Evolutionary conservation across 2,113 vertebrate species (phyloP).

Genomic region (Hoplias malabaricus): DNA sequence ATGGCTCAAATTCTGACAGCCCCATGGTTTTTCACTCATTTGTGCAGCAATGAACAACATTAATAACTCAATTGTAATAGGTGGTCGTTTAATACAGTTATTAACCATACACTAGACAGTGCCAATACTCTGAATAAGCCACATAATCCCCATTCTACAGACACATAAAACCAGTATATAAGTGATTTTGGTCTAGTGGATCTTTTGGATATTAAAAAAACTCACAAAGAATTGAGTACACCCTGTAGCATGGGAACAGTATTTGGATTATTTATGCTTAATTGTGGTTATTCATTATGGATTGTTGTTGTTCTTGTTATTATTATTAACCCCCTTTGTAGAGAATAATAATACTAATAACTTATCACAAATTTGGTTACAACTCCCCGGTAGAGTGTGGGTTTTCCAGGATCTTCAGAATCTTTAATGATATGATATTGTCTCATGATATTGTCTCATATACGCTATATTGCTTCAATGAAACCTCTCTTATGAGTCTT

Average conservation of each 20-base stretch:
- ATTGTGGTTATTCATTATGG: neutral
- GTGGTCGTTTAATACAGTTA: neutral
- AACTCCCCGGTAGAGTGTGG: no score
- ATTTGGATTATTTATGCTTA: no score
- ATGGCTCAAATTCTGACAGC: neutral
- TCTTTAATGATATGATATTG: no score
- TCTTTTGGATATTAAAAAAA: neutral
- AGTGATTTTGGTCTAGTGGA: neutral
- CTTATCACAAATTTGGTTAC: no score
- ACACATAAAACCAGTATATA: neutral
- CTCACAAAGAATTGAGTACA: neutral
- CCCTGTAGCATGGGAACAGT: no score
- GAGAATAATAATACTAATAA: no score
- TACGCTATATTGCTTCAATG: no score
- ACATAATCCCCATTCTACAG: neutral
- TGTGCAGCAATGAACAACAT: neutral
- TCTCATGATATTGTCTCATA: no score
- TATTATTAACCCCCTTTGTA: neutral
- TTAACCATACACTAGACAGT: neutral
- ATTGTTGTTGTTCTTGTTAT: neutral
- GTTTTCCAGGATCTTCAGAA: no score
- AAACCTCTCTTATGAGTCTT: no score
- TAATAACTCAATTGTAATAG: no score
- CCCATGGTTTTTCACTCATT: neutral
- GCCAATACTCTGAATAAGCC: neutral